Percentiles rank a stretch among this genome's conserved stretches.
Evolutionary conservation across 2,113 vertebrate genomes (phyloP).

Genomic region (Narcine bancroftii): DNA sequence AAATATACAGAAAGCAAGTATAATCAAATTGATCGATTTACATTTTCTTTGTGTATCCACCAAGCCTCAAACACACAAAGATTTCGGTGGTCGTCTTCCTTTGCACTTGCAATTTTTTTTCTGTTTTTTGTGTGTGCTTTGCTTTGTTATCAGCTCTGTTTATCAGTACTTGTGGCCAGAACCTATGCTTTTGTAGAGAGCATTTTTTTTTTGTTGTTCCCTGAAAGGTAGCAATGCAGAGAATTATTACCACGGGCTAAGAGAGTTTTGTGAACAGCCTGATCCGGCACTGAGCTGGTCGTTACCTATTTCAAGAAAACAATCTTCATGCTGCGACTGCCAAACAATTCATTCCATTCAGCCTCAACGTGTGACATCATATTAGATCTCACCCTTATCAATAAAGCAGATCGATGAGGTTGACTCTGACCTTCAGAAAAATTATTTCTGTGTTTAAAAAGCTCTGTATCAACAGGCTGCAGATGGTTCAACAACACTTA

Average conservation of each 20-base stretch:
- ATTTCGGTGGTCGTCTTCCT: constrained; percentile 58
- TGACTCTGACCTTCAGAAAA: neutral
- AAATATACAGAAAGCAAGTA: constrained; percentile 36
- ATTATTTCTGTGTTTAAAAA: neutral
- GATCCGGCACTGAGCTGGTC: neutral
- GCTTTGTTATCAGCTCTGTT: constrained; percentile 68
- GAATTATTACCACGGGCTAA: neutral
- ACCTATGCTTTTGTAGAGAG: constrained; percentile 57
- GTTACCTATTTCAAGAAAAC: neutral
- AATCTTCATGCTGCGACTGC: neutral
- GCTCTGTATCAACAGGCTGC: neutral
- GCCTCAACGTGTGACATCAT: neutral
- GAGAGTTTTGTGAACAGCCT: neutral
- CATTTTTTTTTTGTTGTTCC: constrained; percentile 66
- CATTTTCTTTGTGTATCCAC: constrained; percentile 44
- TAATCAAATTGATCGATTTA: constrained; percentile 36
- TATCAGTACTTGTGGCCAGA: constrained; percentile 63
- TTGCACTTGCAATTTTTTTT: constrained; percentile 62
- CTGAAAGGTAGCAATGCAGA: constrained; percentile 48
- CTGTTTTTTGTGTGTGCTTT: constrained; percentile 58
- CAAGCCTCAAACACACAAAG: constrained; percentile 48
- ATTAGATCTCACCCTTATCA: neutral
- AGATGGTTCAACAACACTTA: neutral
- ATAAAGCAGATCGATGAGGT: neutral
- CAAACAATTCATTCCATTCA: neutral